These are phyloP conservation scores for Onthophagus sagittarius DNA, from an alignment of 2,888 invertebrate species.

Conservation along the genomic window DNA sequence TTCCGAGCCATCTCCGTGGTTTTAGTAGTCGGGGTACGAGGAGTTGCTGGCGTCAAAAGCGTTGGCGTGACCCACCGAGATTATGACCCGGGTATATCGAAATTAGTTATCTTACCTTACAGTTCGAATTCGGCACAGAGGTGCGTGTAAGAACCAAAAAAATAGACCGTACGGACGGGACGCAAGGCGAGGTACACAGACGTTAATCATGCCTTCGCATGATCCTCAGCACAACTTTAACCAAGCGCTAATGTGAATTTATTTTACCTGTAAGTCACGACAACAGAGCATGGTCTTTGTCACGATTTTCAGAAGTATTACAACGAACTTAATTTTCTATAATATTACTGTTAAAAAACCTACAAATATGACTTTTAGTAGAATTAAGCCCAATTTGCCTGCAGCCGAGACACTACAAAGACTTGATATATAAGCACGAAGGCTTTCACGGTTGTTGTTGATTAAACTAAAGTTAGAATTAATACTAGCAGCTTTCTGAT, in stretches of 20 bases:
- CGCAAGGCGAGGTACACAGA: slow-evolving; percentile 27
- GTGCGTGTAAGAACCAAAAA: slow-evolving; percentile 7
- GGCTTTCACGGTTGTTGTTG: too few species aligned
- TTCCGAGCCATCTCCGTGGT: neutral
- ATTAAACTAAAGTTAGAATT: too few species aligned
- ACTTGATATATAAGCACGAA: too few species aligned
- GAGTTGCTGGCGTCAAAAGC: neutral
- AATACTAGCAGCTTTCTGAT: too few species aligned
- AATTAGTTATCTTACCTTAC: slow-evolving; percentile 6
- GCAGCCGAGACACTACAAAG: too few species aligned
- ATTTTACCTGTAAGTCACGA: slow-evolving; percentile 33
- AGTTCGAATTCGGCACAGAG: slow-evolving; percentile 1
- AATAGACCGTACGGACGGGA: neutral
- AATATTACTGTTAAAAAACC: neutral
- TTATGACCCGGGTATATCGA: slow-evolving; percentile 12
- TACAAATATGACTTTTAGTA: too few species aligned
- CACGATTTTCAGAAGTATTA: neutral
- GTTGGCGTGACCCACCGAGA: slow-evolving; percentile 21
- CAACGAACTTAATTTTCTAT: neutral
- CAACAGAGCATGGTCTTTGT: neutral
- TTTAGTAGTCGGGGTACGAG: neutral
- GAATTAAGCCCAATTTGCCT: too few species aligned
- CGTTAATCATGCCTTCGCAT: slow-evolving; percentile 34
- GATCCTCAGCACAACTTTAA: slow-evolving; percentile 17
- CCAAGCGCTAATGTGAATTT: slow-evolving; percentile 30